A percentile compares a stretch with the other conserved stretches of the same genome.
phyloP scores from a whole-genome alignment of 1,140 invertebrate species.

The Drosophila saltans region DNA sequence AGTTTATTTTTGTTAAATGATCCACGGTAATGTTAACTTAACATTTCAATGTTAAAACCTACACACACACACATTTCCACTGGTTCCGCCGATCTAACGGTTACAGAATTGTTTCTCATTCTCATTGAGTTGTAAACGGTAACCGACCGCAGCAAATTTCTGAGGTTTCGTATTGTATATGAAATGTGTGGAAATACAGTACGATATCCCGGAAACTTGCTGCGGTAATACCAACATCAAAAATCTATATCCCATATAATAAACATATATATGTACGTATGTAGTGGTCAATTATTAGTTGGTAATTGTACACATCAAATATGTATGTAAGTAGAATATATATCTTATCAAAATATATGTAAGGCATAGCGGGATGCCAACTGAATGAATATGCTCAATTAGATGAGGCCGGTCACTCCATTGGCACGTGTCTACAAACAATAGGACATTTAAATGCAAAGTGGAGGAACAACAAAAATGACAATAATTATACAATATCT shows the following conservation, averaged over 20 bases:
- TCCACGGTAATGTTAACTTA: constrained; percentile 10
- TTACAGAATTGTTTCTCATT: no score
- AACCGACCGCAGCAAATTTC: constrained; percentile 47
- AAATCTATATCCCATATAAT: neutral
- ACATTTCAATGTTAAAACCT: constrained; percentile 30
- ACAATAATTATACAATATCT: neutral
- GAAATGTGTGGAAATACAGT: constrained; percentile 32
- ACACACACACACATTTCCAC: neutral
- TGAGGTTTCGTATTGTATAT: constrained; percentile 50
- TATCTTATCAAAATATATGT: neutral
- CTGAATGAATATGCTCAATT: constrained; percentile 8
- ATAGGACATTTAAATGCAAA: neutral
- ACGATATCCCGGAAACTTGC: constrained; percentile 48
- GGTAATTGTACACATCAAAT: neutral
- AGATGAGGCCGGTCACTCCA: neutral
- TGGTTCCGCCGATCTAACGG: neutral
- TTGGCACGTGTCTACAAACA: neutral
- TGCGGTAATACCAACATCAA: constrained; percentile 37
- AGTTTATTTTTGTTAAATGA: no score
- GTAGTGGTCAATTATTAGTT: neutral
- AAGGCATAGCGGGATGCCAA: neutral
- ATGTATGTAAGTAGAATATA: neutral
- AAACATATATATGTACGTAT: no score
- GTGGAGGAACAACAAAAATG: neutral
- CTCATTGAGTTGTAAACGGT: constrained; percentile 15